Evolutionary conservation across 2,888 invertebrate species (phyloP).

Genomic region (Tineola bisselliella): DNA sequence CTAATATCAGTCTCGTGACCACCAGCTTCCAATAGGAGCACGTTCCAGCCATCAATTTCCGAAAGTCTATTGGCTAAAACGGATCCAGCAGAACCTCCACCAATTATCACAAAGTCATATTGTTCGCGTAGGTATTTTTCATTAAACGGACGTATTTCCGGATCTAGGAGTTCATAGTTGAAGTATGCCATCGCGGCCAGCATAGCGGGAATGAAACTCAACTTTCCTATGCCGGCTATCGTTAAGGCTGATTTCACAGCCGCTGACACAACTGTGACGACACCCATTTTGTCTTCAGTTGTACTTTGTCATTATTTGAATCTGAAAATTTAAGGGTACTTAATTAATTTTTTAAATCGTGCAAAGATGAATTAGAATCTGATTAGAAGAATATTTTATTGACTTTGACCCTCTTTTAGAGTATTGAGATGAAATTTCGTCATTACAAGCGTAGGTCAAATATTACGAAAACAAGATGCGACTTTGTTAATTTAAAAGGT

Average conservation of each 20-base stretch:
- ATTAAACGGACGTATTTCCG: conserved; percentile 82
- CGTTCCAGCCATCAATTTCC: conserved; percentile 81
- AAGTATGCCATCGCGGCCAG: conserved; percentile 82
- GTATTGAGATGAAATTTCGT: neutral
- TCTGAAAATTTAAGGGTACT: conserved; percentile 29
- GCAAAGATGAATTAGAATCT: no score
- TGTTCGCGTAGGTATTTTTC: conserved; percentile 71
- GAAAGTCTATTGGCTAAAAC: conserved; percentile 84
- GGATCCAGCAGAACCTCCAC: conserved; percentile 86
- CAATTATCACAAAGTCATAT: conserved; percentile 86
- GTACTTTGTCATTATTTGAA: conserved; percentile 20
- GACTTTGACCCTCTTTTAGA: neutral
- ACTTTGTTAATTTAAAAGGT: no score
- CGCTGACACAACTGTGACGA: conserved; percentile 62
- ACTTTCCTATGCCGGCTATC: conserved; percentile 76
- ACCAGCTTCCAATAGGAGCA: conserved; percentile 84
- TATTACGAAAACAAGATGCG: neutral
- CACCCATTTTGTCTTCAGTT: conserved; percentile 37
- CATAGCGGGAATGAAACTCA: conserved; percentile 78
- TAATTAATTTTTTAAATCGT: no score
- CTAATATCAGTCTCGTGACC: conserved; percentile 88
- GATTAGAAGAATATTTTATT: neutral
- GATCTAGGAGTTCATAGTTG: conserved; percentile 86
- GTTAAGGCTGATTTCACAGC: conserved; percentile 78
- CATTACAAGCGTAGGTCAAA: neutral